A percentile compares a stretch with the other conserved stretches of the same genome.
phyloP scores from a whole-genome alignment of 2,797 vertebrate species.

The Pangasius mekongensis region DNA sequence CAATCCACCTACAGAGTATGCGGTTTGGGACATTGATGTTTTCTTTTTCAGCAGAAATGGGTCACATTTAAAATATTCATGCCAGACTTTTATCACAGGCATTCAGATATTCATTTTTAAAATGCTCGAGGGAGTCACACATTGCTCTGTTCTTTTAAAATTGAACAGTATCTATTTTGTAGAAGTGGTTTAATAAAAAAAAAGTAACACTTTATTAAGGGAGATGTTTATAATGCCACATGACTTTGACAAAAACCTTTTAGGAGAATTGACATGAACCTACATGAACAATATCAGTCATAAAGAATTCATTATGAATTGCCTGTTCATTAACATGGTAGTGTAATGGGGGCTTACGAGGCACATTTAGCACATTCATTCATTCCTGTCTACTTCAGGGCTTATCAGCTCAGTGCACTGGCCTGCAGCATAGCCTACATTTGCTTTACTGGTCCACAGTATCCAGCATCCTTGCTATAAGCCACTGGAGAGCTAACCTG shows the following conservation, averaged over 20 bases:
- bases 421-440: slow-evolving; percentile 69
- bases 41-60: slow-evolving; percentile 68
- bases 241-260: neutral
- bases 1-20: neutral
- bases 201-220: neutral
- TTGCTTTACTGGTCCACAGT: slow-evolving; percentile 60
- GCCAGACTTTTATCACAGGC: slow-evolving; percentile 55
- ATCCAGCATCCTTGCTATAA: slow-evolving; percentile 61
- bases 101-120: slow-evolving; percentile 59
- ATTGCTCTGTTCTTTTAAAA: slow-evolving; percentile 1
- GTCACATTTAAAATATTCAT: slow-evolving; percentile 75
- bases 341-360: neutral
- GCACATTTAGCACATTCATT: slow-evolving; percentile 22
- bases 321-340: neutral
- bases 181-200: neutral
- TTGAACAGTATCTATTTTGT: neutral
- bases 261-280: neutral
- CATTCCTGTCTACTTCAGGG: slow-evolving; percentile 49
- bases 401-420: slow-evolving; percentile 41
- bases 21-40: slow-evolving; percentile 3
- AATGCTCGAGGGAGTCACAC: slow-evolving; percentile 54
- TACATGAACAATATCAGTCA: neutral
- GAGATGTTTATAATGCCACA: neutral
- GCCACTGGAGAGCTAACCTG: slow-evolving; percentile 64
- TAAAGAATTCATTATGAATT: neutral